Conservation (phyloP, 2,888 invertebrate genomes). For the Siphlonurus alternatus region DNA sequence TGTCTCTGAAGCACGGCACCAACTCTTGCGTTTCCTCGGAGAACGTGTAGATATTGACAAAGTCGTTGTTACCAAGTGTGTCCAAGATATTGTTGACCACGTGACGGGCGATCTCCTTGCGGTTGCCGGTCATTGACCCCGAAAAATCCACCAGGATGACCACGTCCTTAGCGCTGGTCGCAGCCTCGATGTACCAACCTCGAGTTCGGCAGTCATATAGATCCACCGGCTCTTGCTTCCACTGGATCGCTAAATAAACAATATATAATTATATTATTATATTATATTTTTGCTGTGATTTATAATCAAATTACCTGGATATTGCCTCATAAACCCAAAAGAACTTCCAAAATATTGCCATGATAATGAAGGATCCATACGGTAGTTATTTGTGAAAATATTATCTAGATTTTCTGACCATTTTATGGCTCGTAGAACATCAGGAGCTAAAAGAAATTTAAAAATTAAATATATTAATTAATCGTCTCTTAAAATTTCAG, state of each 20-base stretch:
- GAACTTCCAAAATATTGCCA: constrained; percentile 99
- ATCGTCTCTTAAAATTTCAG: neutral
- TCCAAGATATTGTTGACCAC: constrained; percentile 62
- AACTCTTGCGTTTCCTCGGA: constrained; percentile 49
- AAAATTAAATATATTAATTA: neutral
- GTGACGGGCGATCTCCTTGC: constrained; percentile 40
- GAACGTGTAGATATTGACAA: constrained; percentile 91
- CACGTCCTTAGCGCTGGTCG: constrained; percentile 92
- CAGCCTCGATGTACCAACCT: constrained; percentile 95
- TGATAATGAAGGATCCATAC: constrained; percentile 69
- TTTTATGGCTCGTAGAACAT: constrained; percentile 79
- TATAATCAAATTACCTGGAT: constrained; percentile 49
- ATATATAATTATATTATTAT: neutral
- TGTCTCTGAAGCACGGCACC: constrained; percentile 77
- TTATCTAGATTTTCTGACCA: constrained; percentile 91
- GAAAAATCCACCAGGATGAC: constrained; percentile 74
- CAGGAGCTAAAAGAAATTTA: constrained; percentile 40
- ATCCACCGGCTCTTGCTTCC: constrained; percentile 69
- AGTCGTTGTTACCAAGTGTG: constrained; percentile 94
- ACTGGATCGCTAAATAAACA: constrained; percentile 44
- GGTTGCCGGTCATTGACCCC: constrained; percentile 64
- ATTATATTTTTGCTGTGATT: neutral
- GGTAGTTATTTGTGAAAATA: constrained; percentile 73
- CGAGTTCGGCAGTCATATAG: constrained; percentile 89
- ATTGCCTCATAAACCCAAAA: constrained; percentile 92